Percentiles rank a stretch among this genome's conserved stretches.
Evolutionary conservation across 2,113 vertebrate genomes (phyloP).

Genomic region (Solea solea): DNA sequence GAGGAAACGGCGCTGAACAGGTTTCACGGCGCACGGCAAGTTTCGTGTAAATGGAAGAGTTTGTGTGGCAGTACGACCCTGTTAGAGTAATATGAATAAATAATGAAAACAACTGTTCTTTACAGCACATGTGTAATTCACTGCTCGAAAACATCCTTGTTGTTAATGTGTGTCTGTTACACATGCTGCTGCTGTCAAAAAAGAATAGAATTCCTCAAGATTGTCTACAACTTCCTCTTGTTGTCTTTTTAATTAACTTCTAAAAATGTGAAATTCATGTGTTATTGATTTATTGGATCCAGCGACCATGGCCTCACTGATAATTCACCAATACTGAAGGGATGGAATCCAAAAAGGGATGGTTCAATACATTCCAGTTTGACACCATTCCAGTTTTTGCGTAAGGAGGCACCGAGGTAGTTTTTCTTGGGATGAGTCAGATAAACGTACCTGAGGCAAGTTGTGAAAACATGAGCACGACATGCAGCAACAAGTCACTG

Average conservation of each 20-base stretch:
- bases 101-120: neutral
- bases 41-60: too few species aligned
- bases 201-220: neutral
- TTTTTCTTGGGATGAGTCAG: neutral
- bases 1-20: neutral
- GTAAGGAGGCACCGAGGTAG: neutral
- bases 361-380: neutral
- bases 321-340: conserved; percentile 20
- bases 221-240: neutral
- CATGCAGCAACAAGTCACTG: conserved; percentile 4
- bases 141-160: neutral
- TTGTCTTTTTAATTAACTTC: neutral
- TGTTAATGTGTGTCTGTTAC: neutral
- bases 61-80: too few species aligned
- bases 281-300: conserved; percentile 5
- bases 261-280: conserved; percentile 12
- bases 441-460: neutral
- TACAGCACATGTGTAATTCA: neutral
- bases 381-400: neutral
- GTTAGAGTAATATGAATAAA: neutral
- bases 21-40: too few species aligned
- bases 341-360: neutral
- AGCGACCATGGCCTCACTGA: conserved; percentile 18
- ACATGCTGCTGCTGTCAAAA: conserved; percentile 1
- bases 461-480: neutral